These are phyloP conservation scores for Neogobius melanostomus DNA, from an alignment of 2,113 vertebrate genomes.

Conservation along the genomic window DNA sequence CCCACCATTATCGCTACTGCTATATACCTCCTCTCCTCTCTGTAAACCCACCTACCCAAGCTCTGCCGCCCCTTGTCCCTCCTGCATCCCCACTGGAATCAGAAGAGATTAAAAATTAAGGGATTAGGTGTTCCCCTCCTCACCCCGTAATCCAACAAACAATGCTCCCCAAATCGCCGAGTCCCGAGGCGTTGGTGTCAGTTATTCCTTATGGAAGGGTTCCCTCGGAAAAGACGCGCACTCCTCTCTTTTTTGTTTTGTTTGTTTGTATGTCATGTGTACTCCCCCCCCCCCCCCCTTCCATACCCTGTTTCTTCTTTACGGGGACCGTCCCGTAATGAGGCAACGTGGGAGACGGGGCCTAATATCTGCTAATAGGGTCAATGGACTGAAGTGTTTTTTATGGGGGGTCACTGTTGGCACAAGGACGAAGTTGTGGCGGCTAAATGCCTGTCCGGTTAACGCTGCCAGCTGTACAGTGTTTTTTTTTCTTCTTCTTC, in stretches of 20 bases:
- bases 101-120: conserved; percentile 76
- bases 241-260: conserved; percentile 47
- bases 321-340: conserved; percentile 59
- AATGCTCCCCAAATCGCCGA: conserved; percentile 69
- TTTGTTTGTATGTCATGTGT: neutral
- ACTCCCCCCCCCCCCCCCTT: conserved; percentile 52
- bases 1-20: neutral
- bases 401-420: conserved; percentile 57
- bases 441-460: conserved; percentile 52
- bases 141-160: conserved; percentile 76
- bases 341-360: conserved; percentile 72
- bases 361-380: conserved; percentile 75
- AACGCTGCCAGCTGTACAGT: conserved; percentile 41
- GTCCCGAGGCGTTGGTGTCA: conserved; percentile 67
- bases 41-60: conserved; percentile 63
- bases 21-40: conserved; percentile 3
- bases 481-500: conserved; percentile 25
- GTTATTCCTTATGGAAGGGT: conserved; percentile 78
- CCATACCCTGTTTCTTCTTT: conserved; percentile 56
- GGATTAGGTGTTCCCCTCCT: conserved; percentile 74
- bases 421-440: conserved; percentile 51
- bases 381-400: conserved; percentile 68
- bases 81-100: conserved; percentile 69
- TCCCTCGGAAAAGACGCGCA: conserved; percentile 66
- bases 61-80: conserved; percentile 57